Conservation (phyloP, 2,797 vertebrate genomes). For the Sphaeramia orbicularis region DNA sequence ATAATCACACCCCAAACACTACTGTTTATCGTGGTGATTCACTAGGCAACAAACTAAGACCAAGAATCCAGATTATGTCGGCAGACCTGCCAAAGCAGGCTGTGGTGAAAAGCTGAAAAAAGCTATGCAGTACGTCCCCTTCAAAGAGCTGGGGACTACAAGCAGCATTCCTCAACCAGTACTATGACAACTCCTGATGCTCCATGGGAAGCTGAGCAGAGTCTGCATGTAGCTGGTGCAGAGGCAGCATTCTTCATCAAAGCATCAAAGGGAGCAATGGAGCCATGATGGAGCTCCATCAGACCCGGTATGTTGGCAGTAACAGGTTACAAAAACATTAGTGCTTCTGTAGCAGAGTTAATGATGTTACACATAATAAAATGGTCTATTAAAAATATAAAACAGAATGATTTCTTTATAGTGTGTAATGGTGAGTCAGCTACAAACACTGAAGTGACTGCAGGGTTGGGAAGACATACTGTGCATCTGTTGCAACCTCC, state of each 20-base stretch:
- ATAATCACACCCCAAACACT: constrained; percentile 24
- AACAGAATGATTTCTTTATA: too few relatives aligned
- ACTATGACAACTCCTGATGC: constrained; percentile 79
- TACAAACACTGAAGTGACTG: too few relatives aligned
- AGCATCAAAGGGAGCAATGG: constrained; percentile 30
- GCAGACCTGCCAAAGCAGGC: constrained; percentile 70
- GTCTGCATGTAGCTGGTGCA: constrained; percentile 22
- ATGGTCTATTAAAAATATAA: too few relatives aligned
- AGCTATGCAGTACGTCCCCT: constrained; percentile 69
- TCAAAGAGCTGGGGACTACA: constrained; percentile 75
- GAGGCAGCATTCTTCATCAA: constrained; percentile 47
- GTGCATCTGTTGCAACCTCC: background rate
- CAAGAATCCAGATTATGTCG: constrained; percentile 78
- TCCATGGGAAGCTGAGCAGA: constrained; percentile 54
- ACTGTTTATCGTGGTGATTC: constrained; percentile 54
- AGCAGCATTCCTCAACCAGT: constrained; percentile 75
- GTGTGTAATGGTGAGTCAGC: too few relatives aligned
- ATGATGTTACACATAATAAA: too few relatives aligned
- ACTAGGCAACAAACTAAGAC: constrained; percentile 68
- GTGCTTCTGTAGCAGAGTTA: too few relatives aligned
- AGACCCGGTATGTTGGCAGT: background rate
- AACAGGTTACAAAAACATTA: background rate
- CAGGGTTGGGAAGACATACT: too few relatives aligned
- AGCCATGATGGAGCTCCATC: constrained; percentile 21
- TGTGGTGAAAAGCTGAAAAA: constrained; percentile 72